These are phyloP conservation scores for Danaus plexippus DNA, from an alignment of 1,140 invertebrate genomes.

Conservation along the genomic window DNA sequence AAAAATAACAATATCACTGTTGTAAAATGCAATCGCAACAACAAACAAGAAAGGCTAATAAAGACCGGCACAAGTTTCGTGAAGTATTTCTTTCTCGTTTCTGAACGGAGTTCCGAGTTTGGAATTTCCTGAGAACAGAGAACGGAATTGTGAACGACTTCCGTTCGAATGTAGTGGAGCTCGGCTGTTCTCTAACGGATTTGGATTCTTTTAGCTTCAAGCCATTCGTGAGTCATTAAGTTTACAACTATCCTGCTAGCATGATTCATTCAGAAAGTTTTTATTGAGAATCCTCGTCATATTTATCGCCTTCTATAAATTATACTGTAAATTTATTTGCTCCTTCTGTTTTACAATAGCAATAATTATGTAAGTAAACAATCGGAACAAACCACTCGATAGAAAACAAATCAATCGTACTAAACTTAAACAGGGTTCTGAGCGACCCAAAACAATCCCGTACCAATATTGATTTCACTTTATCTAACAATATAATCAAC, in stretches of 20 bases:
- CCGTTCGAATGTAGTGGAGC: slow-evolving; percentile 32
- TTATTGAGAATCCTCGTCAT: too few species aligned
- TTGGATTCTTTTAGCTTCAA: slow-evolving; percentile 10
- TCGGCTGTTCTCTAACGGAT: slow-evolving; percentile 7
- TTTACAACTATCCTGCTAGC: too few species aligned
- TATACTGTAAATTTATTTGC: too few species aligned
- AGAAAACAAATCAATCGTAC: slow-evolving; percentile 9
- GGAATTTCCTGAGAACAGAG: slow-evolving; percentile 37
- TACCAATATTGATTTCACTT: slow-evolving; percentile 51
- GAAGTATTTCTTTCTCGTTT: slow-evolving; percentile 54
- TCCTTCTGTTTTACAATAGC: background rate
- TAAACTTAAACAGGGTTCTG: slow-evolving; percentile 35
- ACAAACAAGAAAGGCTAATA: slow-evolving; percentile 44
- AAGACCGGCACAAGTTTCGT: slow-evolving; percentile 37
- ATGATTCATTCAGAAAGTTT: too few species aligned
- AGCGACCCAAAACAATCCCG: slow-evolving; percentile 34
- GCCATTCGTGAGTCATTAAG: slow-evolving; percentile 11
- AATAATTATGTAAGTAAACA: slow-evolving; percentile 1
- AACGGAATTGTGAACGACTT: slow-evolving; percentile 51
- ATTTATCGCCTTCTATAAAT: too few species aligned
- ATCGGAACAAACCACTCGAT: slow-evolving; percentile 9
- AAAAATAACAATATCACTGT: slow-evolving; percentile 7
- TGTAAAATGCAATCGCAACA: slow-evolving; percentile 15
- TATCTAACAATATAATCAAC: slow-evolving; percentile 50
- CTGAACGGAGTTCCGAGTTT: slow-evolving; percentile 33